phyloP scores from a whole-genome alignment of 2,888 invertebrate species.

The Dolomedes plantarius region DNA sequence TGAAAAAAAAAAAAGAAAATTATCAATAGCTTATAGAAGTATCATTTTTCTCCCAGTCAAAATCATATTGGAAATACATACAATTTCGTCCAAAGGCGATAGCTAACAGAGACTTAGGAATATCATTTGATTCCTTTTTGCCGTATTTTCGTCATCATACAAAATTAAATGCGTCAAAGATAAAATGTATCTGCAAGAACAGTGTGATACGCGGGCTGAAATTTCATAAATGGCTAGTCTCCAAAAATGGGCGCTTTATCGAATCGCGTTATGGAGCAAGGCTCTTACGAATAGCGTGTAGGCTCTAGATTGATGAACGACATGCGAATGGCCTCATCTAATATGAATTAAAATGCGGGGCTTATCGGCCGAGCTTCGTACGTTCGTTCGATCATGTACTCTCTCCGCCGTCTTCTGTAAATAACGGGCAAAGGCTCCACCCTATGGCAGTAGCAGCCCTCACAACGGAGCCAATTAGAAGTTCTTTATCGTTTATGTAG shows the following conservation, averaged over 20 bases:
- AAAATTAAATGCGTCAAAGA: not conserved
- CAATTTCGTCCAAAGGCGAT: too few relatives aligned
- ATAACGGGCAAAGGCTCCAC: slow-evolving; percentile 55
- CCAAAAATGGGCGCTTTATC: slow-evolving; percentile 9
- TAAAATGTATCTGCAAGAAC: not conserved
- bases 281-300: slow-evolving; percentile 42
- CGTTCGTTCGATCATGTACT: slow-evolving; percentile 56
- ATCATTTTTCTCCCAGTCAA: slow-evolving; percentile 42
- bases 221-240: slow-evolving; percentile 12
- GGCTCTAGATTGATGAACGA: slow-evolving; percentile 57
- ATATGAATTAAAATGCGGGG: slow-evolving; percentile 70
- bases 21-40: too few relatives aligned
- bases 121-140: too few relatives aligned
- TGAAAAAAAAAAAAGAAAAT: too few relatives aligned
- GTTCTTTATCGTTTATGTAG: slow-evolving; percentile 45
- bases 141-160: not conserved
- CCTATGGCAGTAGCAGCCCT: slow-evolving; percentile 53
- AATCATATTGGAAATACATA: slow-evolving; percentile 36
- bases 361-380: slow-evolving; percentile 56
- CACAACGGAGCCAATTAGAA: slow-evolving; percentile 42
- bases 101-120: too few relatives aligned
- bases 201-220: not conserved
- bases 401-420: slow-evolving; percentile 52
- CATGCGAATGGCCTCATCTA: slow-evolving; percentile 68
- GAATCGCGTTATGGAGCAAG: slow-evolving; percentile 10